phyloP scores from a whole-genome alignment of 1,140 invertebrate genomes.

The Heliconius hermathena region DNA sequence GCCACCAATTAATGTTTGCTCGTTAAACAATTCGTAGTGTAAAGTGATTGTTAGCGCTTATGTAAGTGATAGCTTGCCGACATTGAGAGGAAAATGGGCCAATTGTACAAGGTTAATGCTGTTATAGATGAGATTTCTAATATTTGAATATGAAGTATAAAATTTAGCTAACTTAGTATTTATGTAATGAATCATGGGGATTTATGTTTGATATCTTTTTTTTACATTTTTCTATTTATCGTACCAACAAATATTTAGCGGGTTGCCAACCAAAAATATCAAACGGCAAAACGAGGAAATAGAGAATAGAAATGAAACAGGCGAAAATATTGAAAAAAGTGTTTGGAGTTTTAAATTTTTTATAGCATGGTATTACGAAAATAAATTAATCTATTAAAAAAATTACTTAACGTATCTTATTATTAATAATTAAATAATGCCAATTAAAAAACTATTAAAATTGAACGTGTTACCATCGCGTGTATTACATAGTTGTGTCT shows the following conservation, averaged over 20 bases:
- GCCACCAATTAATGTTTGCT: constrained; percentile 1
- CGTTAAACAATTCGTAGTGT: neutral
- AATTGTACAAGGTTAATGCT: constrained; percentile 12
- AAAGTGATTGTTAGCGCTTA: constrained; percentile 12
- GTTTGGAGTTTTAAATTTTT: too few relatives aligned
- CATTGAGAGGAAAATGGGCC: constrained; percentile 12
- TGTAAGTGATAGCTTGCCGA: constrained; percentile 9
- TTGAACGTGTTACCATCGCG: neutral
- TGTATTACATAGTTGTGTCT: neutral
- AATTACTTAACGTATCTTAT: too few relatives aligned
- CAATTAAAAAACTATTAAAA: neutral
- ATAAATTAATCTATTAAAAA: too few relatives aligned
- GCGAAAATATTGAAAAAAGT: too few relatives aligned
- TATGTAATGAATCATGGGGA: neutral
- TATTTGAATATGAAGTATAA: neutral
- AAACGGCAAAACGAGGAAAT: too few relatives aligned
- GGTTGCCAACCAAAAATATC: too few relatives aligned
- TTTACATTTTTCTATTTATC: too few relatives aligned
- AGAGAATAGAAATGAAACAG: too few relatives aligned
- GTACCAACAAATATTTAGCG: too few relatives aligned
- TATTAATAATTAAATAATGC: too few relatives aligned
- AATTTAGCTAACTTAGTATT: neutral
- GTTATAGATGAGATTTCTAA: constrained; percentile 8
- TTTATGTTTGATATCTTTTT: neutral
- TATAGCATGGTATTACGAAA: too few relatives aligned